A percentile compares a stretch with the other conserved stretches of the same genome.
These are phyloP conservation scores for Zoanthus sociatus DNA, from an alignment of 92 coral and sea anemone genomes.

Conservation along the genomic window DNA sequence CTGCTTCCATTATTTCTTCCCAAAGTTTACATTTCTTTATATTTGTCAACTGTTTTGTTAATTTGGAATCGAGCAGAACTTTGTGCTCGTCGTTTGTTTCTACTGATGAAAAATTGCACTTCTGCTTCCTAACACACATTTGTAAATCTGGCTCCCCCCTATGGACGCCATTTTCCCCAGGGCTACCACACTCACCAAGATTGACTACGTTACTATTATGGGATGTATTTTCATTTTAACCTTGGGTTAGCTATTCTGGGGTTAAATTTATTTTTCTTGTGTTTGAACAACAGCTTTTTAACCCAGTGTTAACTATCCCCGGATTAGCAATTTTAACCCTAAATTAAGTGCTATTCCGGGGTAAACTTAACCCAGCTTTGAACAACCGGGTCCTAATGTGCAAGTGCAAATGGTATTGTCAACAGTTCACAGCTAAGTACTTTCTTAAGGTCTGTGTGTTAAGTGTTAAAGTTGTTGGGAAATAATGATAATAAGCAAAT, in stretches of 20 bases:
- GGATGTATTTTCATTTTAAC: conserved; percentile 14
- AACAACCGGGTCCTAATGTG: conserved; percentile 11
- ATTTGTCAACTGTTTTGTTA: not conserved
- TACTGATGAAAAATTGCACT: conserved; percentile 1
- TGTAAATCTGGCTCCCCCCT: not conserved
- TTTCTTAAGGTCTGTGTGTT: too few species aligned
- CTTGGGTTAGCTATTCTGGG: conserved; percentile 13
- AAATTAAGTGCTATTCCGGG: conserved; percentile 1
- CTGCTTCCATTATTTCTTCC: not conserved
- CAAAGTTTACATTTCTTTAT: conserved; percentile 2
- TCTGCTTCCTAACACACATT: conserved; percentile 2
- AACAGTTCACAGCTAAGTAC: too few species aligned
- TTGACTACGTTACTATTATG: not conserved
- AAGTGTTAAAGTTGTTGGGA: too few species aligned
- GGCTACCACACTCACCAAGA: conserved; percentile 9
- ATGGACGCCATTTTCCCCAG: conserved; percentile 26
- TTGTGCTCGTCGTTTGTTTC: conserved; percentile 16
- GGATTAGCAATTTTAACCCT: conserved; percentile 14
- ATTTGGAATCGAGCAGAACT: conserved; percentile 1
- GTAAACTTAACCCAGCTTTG: conserved; percentile 8
- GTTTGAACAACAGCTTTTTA: conserved; percentile 23
- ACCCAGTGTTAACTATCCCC: conserved; percentile 4
- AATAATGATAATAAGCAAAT: too few species aligned
- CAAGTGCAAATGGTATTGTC: too few species aligned
- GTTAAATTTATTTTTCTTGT: conserved; percentile 12